Base-by-base conservation (phyloP, 2,113 vertebrate species). In the Perca flavescens region DNA sequence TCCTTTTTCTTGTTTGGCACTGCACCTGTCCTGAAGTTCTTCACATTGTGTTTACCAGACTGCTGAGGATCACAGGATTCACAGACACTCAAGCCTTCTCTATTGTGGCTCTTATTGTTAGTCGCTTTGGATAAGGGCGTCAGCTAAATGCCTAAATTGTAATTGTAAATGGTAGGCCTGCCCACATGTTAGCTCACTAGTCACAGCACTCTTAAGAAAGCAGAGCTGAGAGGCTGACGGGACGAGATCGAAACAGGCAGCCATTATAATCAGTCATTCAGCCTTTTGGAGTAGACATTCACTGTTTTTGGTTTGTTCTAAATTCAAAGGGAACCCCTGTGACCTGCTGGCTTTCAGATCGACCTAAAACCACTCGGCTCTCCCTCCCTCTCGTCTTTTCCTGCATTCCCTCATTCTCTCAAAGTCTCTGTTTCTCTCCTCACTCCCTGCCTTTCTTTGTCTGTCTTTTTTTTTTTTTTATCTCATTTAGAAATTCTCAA, bases 181-280 rank as follows among this genome's bases (percentile, higher is more conserved):
- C 91, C 87, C 88, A 89, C 90, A 87, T 72, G 88, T 92, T 92
- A 84, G 91, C 88, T 80, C 84, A 74, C 63, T 72, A 80, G 90
- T 90, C 86, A 91, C 81, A 79, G 86, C 78, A 58, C 69, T 79
- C 89, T 86, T 86, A 89, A 88, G 90, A 87, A 86, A 80, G 77
- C 84, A 77, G 74, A 14, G 77, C 86, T 28, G 85, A 70, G 88
- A 84, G 84, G 78, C 86, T 80, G 89, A 88, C 28, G 56, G 88
- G 93, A 93, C 6, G 89, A 91, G 92, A 94, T 94, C 11, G 81
- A 91, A 92, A 88, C 86, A 91, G 92, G 92, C 93, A 93, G 91
- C 92, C 92, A 92, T 93, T 93, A 88, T 92, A 92, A 93, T 93
- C 90, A 91, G 76, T 91, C 92, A 92, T 93, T 94, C 90, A 93